phyloP scores from a whole-genome alignment of 2,113 vertebrate species.

The Pygoscelis antarcticus region DNA sequence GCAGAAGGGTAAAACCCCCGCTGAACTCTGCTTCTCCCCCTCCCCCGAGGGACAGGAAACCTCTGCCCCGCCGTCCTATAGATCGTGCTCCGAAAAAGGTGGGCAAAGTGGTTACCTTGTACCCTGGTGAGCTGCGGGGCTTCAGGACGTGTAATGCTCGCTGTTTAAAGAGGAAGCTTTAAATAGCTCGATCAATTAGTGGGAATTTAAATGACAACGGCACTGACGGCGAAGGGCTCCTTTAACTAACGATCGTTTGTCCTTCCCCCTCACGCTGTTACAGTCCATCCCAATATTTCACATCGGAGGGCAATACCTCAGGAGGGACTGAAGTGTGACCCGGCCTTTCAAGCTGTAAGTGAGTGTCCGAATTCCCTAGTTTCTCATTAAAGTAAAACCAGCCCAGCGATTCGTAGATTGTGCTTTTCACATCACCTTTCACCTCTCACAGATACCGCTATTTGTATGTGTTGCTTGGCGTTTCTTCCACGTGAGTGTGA shows the following conservation, averaged over 20 bases:
- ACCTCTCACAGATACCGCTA: background rate
- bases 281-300: background rate
- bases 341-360: background rate
- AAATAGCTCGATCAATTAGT: background rate
- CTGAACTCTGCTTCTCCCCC: background rate
- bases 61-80: background rate
- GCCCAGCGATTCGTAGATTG: background rate
- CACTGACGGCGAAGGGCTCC: background rate
- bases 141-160: background rate
- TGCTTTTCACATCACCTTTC: background rate
- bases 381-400: background rate
- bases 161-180: background rate
- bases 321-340: background rate
- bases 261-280: background rate
- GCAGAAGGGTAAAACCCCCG: background rate
- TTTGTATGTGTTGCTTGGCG: background rate
- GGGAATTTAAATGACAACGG: conserved; percentile 16
- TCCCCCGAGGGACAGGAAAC: background rate
- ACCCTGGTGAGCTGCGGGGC: background rate
- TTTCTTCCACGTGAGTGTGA: background rate
- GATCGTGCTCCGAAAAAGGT: background rate
- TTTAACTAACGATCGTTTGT: background rate
- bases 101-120: background rate
- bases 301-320: background rate
- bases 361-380: background rate